Conservation (phyloP, 2,797 vertebrate genomes). For the Okamejei kenojei region DNA sequence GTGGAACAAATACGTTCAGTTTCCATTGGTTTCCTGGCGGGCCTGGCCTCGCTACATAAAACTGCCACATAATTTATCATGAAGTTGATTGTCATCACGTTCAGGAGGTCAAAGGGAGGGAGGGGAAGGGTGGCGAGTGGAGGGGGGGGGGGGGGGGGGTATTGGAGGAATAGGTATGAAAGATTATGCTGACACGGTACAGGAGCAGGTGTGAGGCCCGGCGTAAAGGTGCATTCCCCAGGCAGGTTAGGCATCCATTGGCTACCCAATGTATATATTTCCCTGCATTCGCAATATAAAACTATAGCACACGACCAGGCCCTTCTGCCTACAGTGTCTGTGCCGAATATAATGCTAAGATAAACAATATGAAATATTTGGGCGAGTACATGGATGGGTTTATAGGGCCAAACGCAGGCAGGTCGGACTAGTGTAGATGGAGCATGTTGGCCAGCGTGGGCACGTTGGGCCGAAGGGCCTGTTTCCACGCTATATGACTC, state of each 20-base stretch:
- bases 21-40: not conserved
- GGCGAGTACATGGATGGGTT: too few relatives aligned
- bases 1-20: not conserved
- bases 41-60: not conserved
- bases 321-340: too few relatives aligned
- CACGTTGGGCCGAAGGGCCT: too few relatives aligned
- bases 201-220: not conserved
- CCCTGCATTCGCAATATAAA: not conserved
- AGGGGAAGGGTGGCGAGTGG: too few relatives aligned
- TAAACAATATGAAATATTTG: too few relatives aligned
- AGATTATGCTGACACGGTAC: not conserved
- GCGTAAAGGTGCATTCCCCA: not conserved
- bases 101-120: not conserved
- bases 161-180: not conserved
- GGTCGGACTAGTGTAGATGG: too few relatives aligned
- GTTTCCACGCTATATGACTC: too few relatives aligned
- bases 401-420: too few relatives aligned
- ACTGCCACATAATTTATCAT: not conserved
- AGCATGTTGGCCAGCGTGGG: too few relatives aligned
- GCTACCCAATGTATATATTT: not conserved
- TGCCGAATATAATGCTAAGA: too few relatives aligned
- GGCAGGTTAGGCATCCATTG: not conserved
- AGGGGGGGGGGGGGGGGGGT: too few relatives aligned
- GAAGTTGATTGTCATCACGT: not conserved
- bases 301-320: too few relatives aligned